These are phyloP conservation scores for Melieria picta DNA, from an alignment of 2,888 invertebrate genomes.

Conservation along the genomic window DNA sequence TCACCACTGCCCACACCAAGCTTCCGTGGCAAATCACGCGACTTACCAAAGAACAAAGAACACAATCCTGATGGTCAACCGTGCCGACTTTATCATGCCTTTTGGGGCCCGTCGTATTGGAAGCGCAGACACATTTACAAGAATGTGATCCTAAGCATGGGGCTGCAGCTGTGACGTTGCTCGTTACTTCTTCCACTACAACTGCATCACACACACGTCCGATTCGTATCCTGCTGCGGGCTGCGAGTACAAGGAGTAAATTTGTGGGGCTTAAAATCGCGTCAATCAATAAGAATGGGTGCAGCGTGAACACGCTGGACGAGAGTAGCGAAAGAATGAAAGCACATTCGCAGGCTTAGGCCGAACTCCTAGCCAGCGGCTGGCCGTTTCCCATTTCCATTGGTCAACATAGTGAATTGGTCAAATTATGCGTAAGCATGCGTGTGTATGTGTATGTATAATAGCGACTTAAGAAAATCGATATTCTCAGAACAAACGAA, in stretches of 20 bases:
- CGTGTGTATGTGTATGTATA: conserved; percentile 47
- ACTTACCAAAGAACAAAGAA: conserved; percentile 23
- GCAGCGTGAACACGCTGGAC: no score
- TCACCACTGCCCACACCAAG: background rate
- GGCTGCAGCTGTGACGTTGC: conserved; percentile 46
- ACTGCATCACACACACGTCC: background rate
- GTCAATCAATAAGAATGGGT: no score
- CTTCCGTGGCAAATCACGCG: background rate
- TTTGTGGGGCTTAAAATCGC: no score
- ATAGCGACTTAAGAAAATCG: conserved; percentile 57
- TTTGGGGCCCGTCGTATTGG: background rate
- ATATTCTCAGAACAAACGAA: conserved; percentile 48
- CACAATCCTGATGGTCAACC: conserved; percentile 2
- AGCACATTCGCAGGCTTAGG: no score
- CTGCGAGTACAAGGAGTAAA: no score
- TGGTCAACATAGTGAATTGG: conserved; percentile 46
- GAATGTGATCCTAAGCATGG: conserved; percentile 11
- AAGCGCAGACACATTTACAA: conserved; percentile 9
- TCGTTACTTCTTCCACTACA: conserved; percentile 13
- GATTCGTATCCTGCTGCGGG: no score
- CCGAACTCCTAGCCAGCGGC: no score
- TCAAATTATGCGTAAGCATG: conserved; percentile 48
- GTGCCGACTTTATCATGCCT: conserved; percentile 30
- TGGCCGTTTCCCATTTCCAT: no score
- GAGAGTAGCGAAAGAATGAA: no score